phyloP scores from a whole-genome alignment of 2,113 vertebrate species.

The Apus apus region DNA sequence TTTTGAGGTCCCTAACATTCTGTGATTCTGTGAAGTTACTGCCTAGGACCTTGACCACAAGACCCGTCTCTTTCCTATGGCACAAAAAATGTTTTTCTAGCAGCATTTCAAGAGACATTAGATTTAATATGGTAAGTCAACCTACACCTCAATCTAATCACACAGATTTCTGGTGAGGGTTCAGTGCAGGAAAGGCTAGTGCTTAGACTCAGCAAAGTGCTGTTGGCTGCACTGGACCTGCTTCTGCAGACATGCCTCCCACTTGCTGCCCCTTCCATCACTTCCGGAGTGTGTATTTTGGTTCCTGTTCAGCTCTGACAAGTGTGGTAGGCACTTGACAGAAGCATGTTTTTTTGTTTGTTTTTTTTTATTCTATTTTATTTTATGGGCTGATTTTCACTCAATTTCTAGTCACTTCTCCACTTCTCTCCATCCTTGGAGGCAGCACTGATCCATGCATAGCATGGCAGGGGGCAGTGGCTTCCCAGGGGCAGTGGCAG shows the following conservation, averaged over 20 bases:
- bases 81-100: not conserved
- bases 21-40: too few relatives aligned
- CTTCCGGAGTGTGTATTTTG: accelerated
- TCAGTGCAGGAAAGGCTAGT: not conserved
- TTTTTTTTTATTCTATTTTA: not conserved
- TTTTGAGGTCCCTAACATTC: too few relatives aligned
- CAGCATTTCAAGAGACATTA: not conserved
- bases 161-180: not conserved
- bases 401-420: not conserved
- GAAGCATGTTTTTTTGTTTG: too few relatives aligned
- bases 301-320: not conserved
- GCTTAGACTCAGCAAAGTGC: not conserved
- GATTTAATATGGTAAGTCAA: not conserved
- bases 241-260: not conserved
- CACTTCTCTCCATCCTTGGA: not conserved
- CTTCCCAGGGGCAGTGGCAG: not conserved
- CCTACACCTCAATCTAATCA: not conserved
- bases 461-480: not conserved
- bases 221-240: not conserved
- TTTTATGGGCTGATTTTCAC: not conserved
- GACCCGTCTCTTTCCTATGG: not conserved
- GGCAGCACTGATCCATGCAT: accelerated
- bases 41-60: too few relatives aligned
- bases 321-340: not conserved
- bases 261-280: accelerated